phyloP scores from a whole-genome alignment of 2,888 invertebrate species.

The Thymelicus sylvestris region DNA sequence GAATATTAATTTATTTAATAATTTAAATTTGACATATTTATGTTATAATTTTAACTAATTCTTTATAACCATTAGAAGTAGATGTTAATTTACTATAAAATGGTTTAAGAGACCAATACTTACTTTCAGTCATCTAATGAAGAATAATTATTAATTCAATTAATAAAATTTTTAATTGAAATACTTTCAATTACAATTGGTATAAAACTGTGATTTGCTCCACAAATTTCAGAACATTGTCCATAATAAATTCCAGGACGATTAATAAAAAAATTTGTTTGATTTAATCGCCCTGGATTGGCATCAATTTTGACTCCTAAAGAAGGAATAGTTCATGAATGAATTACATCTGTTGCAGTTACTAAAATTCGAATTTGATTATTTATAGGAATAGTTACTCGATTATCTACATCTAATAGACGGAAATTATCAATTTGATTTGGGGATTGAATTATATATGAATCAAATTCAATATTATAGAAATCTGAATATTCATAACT shows the following conservation, averaged over 20 bases:
- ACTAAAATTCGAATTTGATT: slow-evolving; percentile 87
- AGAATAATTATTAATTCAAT: slow-evolving; percentile 80
- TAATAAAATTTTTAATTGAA: slow-evolving; percentile 74
- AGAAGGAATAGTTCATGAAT: slow-evolving; percentile 87
- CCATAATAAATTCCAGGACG: slow-evolving; percentile 88
- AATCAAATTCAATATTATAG: slow-evolving; percentile 48
- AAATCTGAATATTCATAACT: slow-evolving; percentile 88
- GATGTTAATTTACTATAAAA: slow-evolving; percentile 85
- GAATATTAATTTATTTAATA: slow-evolving; percentile 83
- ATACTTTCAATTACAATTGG: slow-evolving; percentile 62
- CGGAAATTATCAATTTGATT: slow-evolving; percentile 82
- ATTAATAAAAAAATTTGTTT: slow-evolving; percentile 86
- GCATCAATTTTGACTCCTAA: slow-evolving; percentile 88
- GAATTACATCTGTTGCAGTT: slow-evolving; percentile 87
- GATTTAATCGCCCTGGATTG: slow-evolving; percentile 87
- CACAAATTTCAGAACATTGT: slow-evolving; percentile 93
- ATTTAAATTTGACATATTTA: slow-evolving; percentile 88
- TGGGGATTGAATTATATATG: slow-evolving; percentile 43
- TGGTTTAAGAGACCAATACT: slow-evolving; percentile 90
- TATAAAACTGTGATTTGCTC: slow-evolving; percentile 92
- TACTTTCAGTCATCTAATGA: slow-evolving; percentile 88
- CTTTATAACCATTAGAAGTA: slow-evolving; percentile 86
- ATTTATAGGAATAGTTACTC: slow-evolving; percentile 83
- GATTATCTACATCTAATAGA: slow-evolving; percentile 86
- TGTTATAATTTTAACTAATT: slow-evolving; percentile 82